phyloP scores from a whole-genome alignment of 2,888 invertebrate genomes.

The Mylabris sibirica region DNA sequence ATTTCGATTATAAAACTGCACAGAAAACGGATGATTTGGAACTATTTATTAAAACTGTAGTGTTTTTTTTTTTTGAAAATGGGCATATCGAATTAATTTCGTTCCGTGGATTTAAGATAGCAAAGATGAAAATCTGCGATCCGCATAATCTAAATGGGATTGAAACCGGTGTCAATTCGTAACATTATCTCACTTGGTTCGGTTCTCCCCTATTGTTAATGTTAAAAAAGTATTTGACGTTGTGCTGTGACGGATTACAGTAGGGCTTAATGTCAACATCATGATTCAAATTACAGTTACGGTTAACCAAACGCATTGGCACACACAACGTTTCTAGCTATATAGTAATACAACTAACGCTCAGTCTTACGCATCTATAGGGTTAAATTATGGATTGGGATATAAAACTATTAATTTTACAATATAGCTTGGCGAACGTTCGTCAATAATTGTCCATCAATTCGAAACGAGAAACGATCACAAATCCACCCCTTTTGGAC shows the following conservation, averaged over 20 bases:
- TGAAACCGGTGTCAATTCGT: slow-evolving; percentile 60
- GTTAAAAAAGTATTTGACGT: slow-evolving; percentile 57
- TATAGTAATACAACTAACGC: slow-evolving; percentile 20
- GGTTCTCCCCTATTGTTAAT: slow-evolving; percentile 49
- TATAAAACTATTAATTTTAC: slow-evolving; percentile 18
- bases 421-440: slow-evolving; percentile 5
- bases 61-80: not conserved
- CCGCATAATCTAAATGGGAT: slow-evolving; percentile 59
- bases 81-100: slow-evolving; percentile 54
- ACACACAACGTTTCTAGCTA: slow-evolving; percentile 21
- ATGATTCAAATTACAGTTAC: slow-evolving; percentile 59
- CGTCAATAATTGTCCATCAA: slow-evolving; percentile 6
- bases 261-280: slow-evolving; percentile 62
- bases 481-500: not conserved
- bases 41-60: too few species aligned
- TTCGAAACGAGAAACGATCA: not conserved
- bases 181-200: slow-evolving; percentile 55
- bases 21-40: too few species aligned
- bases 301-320: slow-evolving; percentile 34
- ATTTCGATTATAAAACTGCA: too few species aligned
- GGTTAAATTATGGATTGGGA: slow-evolving; percentile 18
- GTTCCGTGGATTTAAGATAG: slow-evolving; percentile 54
- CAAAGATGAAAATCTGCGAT: slow-evolving; percentile 58
- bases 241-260: slow-evolving; percentile 60
- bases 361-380: slow-evolving; percentile 28